Evolutionary conservation across 2,113 vertebrate species (phyloP), one percentile per base, ranked within the genome.

Genomic region (Pteronura brasiliensis): DNA sequence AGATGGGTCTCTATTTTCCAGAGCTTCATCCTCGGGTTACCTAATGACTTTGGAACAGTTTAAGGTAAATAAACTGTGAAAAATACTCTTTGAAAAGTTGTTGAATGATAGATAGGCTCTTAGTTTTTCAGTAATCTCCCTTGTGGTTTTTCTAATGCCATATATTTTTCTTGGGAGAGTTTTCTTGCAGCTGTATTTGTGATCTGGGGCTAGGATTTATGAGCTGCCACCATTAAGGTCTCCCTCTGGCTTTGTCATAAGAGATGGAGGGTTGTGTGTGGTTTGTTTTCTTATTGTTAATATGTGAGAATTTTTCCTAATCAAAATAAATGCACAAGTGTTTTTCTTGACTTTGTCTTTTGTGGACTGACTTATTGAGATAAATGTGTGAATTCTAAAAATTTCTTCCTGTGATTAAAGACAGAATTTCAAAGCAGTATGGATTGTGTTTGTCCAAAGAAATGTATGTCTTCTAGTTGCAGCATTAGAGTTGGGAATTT

Each of bases 81-180:
- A 65, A 97, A 95, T 91, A 95, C n/a, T 95, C 88, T 97, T 97
- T 93, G 92, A 90, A 97, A 97, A 96, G 69, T 97, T 96, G 49
- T 77, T 82, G 85, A 97, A 96, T 95, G 87, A 97, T 95, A 93
- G 92, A 95, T 95, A 89, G 23, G 25, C 90, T 71, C 80, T 90
- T 57, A 55, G 79, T 88, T 95, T 95, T 87, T 95, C 81, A 74
- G 13, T 95, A 93, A 93, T 72, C 74, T 84, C 97, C 6, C 2
- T 90, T 85, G 67, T 96, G 86, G 47, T 76, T 96, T 98, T 98
- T 96, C 49, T 97, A 96, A 96, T 90, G 29, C 2, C 27, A 90
- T 90, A 29, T 69, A 52, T 98, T 97, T 97, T 98, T 81, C 92
- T 97, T 96, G 77, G 94, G 93, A 97, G 96, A 90, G 49, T 72